Percentiles rank a stretch among this genome's conserved stretches.
phyloP scores from a whole-genome alignment of 2,888 invertebrate genomes.

The Tinea trinotella region DNA sequence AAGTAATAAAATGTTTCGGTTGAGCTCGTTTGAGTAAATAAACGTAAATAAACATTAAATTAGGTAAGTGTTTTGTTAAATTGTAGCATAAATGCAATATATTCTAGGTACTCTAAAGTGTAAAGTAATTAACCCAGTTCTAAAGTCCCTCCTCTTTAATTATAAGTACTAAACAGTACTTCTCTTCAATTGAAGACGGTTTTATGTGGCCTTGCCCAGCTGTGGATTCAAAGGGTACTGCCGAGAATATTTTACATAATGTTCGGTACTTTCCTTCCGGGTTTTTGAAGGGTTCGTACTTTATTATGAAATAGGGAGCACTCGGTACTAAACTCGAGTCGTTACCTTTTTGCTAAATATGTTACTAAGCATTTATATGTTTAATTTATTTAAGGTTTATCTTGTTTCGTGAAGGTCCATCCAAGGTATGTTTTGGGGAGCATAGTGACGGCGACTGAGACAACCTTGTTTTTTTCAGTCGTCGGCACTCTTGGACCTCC shows the following conservation, averaged over 20 bases:
- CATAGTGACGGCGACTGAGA: too few species aligned
- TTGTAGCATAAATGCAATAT: neutral
- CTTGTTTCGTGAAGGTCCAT: too few species aligned
- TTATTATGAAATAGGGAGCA: conserved; percentile 1
- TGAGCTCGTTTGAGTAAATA: neutral
- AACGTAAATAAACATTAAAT: neutral
- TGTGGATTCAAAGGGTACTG: conserved; percentile 3
- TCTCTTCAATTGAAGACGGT: conserved; percentile 5
- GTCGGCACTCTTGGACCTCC: too few species aligned
- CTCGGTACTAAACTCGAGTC: neutral
- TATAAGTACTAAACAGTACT: conserved; percentile 8
- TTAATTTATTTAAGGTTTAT: too few species aligned
- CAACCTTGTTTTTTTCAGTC: too few species aligned
- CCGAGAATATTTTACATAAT: conserved; percentile 6
- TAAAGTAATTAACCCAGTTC: conserved; percentile 19
- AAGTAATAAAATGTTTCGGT: neutral
- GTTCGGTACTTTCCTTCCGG: neutral
- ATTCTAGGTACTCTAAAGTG: neutral
- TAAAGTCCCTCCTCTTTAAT: conserved; percentile 15
- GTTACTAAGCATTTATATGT: too few species aligned
- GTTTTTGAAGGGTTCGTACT: conserved; percentile 2
- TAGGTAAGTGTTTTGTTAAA: conserved; percentile 5
- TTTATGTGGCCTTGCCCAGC: conserved; percentile 12
- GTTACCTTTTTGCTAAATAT: neutral
- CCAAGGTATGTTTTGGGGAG: too few species aligned